Percentiles rank a stretch among this genome's conserved stretches.
Conservation (phyloP, 2,888 invertebrate species). For the Dasysyrphus albostriatus region DNA sequence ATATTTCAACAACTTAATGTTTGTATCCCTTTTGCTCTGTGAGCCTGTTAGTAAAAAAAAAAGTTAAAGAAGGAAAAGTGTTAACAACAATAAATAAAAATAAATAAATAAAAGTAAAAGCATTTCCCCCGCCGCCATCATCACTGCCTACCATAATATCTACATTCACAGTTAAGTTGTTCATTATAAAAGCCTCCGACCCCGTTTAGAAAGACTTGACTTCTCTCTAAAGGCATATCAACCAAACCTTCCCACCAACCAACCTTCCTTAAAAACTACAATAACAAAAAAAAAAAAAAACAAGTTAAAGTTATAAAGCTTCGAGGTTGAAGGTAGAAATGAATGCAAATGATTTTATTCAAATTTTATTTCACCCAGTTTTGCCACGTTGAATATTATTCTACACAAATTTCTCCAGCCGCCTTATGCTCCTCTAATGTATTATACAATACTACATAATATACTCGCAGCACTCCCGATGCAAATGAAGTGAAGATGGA, state of each 20-base stretch:
- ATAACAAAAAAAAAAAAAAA: background rate
- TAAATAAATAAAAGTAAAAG: conserved; percentile 15
- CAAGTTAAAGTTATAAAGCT: conserved; percentile 59
- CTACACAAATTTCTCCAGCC: conserved; percentile 18
- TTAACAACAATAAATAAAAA: conserved; percentile 59
- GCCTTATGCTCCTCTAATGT: conserved; percentile 10
- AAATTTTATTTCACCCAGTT: conserved; percentile 73
- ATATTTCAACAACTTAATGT: conserved; percentile 41
- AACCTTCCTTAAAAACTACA: conserved; percentile 1
- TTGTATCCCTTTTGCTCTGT: conserved; percentile 4
- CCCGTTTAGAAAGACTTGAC: conserved; percentile 26
- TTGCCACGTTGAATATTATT: conserved; percentile 35
- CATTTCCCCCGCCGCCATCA: background rate
- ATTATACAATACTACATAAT: background rate
- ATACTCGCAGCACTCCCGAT: conserved; percentile 32
- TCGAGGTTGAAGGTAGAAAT: conserved; percentile 61
- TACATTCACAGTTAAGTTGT: conserved; percentile 33
- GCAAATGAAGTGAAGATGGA: conserved; percentile 60
- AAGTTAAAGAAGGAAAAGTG: conserved; percentile 45
- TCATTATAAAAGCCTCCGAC: conserved; percentile 37
- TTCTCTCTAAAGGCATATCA: conserved; percentile 11
- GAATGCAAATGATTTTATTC: conserved; percentile 75
- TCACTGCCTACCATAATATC: background rate
- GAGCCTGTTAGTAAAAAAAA: background rate
- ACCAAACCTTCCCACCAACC: background rate